phyloP scores from a whole-genome alignment of 1,140 invertebrate genomes.

The Lepidurus arcticus region DNA sequence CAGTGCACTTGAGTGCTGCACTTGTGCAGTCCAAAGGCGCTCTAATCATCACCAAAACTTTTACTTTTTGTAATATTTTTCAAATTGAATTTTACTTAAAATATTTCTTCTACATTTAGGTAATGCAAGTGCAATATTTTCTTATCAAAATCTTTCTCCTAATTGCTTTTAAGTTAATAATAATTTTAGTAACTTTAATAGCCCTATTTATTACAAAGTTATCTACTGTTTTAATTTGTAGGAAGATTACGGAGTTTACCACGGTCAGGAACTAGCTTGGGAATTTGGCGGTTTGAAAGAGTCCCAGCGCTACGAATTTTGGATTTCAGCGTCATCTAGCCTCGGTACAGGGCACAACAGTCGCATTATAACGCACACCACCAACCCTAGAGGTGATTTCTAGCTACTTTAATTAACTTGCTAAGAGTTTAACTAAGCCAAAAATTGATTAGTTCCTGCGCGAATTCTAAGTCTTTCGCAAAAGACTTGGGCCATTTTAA shows the following conservation, averaged over 20 bases:
- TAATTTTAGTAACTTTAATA: no score
- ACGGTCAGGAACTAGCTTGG: not conserved
- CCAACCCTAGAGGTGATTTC: not conserved
- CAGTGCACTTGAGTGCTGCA: not conserved
- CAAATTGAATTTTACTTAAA: not conserved
- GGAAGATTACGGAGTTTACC: not conserved
- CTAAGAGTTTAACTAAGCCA: not conserved
- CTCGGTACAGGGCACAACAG: not conserved
- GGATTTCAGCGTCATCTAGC: conserved; percentile 12
- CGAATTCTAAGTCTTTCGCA: not conserved
- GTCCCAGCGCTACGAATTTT: not conserved
- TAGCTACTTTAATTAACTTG: not conserved
- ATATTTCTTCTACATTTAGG: not conserved
- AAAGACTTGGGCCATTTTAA: not conserved
- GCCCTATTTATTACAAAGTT: no score
- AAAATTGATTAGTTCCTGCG: not conserved
- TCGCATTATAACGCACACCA: not conserved
- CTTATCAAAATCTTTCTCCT: no score
- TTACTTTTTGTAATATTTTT: not conserved
- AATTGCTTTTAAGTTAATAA: no score
- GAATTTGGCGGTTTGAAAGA: not conserved
- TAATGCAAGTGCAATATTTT: not conserved
- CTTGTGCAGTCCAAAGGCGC: not conserved
- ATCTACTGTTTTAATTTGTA: not conserved
- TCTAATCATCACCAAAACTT: not conserved